Conservation (phyloP, 1,140 invertebrate species). For the Neotoxoptera formosana region DNA sequence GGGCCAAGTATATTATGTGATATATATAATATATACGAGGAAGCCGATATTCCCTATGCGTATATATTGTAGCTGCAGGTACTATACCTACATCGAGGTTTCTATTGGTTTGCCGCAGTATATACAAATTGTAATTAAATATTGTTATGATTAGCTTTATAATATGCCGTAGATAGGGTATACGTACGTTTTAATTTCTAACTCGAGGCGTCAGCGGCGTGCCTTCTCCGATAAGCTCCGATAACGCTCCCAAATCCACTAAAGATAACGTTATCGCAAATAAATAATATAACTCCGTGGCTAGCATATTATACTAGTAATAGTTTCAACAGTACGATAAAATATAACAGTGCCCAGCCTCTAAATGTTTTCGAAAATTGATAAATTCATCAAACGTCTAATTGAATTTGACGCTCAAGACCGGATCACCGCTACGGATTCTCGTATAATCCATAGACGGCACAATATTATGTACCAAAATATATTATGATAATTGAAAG, state of each 20-base stretch:
- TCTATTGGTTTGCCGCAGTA: neutral
- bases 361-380: neutral
- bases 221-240: neutral
- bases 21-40: neutral
- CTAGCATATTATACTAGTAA: neutral
- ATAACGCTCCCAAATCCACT: neutral
- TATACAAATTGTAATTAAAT: neutral
- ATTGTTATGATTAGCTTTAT: neutral
- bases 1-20: neutral
- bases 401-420: neutral
- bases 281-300: neutral
- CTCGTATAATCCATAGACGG: neutral
- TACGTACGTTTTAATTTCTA: neutral
- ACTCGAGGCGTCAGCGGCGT: neutral
- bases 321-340: neutral
- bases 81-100: neutral
- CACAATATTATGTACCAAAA: neutral
- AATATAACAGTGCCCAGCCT: neutral
- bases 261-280: neutral
- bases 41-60: neutral
- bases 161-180: neutral
- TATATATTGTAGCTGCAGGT: neutral
- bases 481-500: neutral
- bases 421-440: too few relatives aligned
- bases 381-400: neutral